Base-by-base conservation (phyloP, 2,888 invertebrate species). In the Dynastes hyllus region DNA sequence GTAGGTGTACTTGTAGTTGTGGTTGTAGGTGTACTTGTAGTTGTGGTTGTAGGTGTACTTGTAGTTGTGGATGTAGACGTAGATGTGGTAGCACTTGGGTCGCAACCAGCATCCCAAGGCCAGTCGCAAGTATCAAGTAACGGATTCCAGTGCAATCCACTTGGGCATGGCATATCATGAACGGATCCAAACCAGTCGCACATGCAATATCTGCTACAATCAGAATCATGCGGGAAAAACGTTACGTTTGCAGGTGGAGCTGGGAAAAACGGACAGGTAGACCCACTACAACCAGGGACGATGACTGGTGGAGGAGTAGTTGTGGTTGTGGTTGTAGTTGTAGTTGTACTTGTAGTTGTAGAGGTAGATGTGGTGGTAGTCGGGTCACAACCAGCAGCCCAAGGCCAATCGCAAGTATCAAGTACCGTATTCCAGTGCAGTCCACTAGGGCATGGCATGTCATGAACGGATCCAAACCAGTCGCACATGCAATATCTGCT, bases 361-460 rank as follows among this genome's bases (percentile, higher is more conserved):
- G n/a, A 5, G 1, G 16, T 53, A 16, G 55, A 2, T 3, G 16
- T 8, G 16, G 16, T 1, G 2, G 16, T 55, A 22, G 55, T 22
- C 22, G 45, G 71, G 13, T 45, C 55, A 65, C 83, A 83, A 5
- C 77, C 78, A 1, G 81, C 82, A 40, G 78, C 53, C 50, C 29
- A 45, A 0, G 83, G 84, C 81, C 81, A 83, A 70, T 84, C 83
- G 76, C 83, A 84, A 8, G 80, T 79, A 16, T 82, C 63, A 6
- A 75, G 8, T 11, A 40, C 53, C 2, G 79, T 45, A 65, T 83
- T 83, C 76, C 83, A 84, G 73, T 83, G 81, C 9, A 83, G 69
- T 16, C 81, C 82, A 13, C 13, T 27, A 8, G 83, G 81, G 58
- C 84, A 84, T 2, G 77, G 37, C 77, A 77, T 76, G 2, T 76